phyloP scores from a whole-genome alignment of 1,140 invertebrate species.

The Stratiolaelaps scimitus region DNA sequence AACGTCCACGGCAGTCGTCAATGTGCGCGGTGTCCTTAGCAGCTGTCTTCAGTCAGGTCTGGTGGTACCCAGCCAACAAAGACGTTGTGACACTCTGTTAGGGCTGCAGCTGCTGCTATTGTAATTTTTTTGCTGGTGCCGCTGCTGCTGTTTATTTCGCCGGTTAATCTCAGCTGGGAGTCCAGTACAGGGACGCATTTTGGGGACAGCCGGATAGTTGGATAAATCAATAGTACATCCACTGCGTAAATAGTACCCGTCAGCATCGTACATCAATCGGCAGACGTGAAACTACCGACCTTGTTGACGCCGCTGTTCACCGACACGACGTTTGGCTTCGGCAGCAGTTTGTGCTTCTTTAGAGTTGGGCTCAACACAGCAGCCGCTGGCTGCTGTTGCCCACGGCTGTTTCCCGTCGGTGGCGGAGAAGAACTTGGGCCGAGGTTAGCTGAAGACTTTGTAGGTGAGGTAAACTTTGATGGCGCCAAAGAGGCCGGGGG shows the following conservation, averaged over 20 bases:
- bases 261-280: no score
- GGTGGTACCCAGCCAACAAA: no score
- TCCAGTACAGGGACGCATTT: neutral
- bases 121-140: no score
- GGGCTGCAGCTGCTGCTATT: no score
- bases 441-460: neutral
- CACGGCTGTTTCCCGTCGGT: no score
- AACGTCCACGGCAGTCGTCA: no score
- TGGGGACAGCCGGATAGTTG: neutral
- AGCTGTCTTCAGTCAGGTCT: no score
- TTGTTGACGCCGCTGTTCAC: slow-evolving; percentile 17
- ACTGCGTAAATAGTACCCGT: no score
- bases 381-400: neutral
- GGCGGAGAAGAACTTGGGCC: neutral
- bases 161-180: no score
- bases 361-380: neutral
- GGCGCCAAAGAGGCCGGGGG: neutral
- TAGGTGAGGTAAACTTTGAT: neutral
- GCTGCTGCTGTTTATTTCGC: no score
- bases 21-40: no score
- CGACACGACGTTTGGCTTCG: slow-evolving; percentile 17
- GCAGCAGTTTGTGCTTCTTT: slow-evolving; percentile 18
- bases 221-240: neutral
- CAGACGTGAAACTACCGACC: neutral
- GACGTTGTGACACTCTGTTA: no score